A percentile compares a stretch with the other conserved stretches of the same genome.
These are phyloP conservation scores for Pontoporia blainvillei DNA, from an alignment of 2,113 vertebrate genomes.

Conservation along the genomic window DNA sequence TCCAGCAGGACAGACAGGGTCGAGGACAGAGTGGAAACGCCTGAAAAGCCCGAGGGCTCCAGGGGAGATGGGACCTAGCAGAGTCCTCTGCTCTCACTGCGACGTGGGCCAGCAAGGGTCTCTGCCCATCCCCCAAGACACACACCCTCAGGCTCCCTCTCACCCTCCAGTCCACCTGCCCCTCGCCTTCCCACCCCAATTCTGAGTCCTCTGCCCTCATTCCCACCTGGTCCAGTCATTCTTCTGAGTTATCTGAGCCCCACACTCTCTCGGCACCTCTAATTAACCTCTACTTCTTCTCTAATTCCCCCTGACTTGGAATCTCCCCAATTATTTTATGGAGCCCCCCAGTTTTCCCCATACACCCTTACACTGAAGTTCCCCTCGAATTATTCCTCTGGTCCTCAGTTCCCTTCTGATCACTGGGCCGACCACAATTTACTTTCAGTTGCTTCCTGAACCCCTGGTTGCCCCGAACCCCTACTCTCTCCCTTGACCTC, in stretches of 20 bases:
- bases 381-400: not conserved
- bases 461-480: not conserved
- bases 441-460: not conserved
- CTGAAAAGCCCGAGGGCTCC: not conserved
- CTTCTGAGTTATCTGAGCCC: not conserved
- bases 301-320: not conserved
- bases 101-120: not conserved
- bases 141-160: too few relatives aligned
- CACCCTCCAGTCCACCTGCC: not conserved
- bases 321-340: not conserved
- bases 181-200: not conserved
- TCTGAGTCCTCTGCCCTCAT: not conserved
- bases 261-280: not conserved
- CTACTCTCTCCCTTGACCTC: not conserved
- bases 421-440: constrained; percentile 18
- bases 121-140: not conserved
- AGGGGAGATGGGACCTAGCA: not conserved
- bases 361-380: not conserved
- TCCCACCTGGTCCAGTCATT: not conserved
- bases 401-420: not conserved
- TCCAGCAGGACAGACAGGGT: not conserved
- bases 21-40: not conserved
- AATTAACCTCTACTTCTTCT: not conserved
- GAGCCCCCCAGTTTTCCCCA: not conserved
- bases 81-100: not conserved